Base-by-base conservation (phyloP, 2,113 vertebrate genomes). In the Onychostruthus taczanowskii region DNA sequence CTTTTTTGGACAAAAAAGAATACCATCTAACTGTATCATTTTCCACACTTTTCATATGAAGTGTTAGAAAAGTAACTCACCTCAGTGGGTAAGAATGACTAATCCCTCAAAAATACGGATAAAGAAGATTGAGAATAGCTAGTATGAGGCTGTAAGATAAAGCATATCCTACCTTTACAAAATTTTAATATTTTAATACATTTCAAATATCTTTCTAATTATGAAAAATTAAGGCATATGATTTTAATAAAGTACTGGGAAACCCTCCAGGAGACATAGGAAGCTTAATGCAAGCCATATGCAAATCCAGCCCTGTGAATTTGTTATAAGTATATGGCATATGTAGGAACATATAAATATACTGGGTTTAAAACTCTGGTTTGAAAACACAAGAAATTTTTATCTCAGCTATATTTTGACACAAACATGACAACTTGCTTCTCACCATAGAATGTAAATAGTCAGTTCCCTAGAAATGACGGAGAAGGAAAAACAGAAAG, bases 1-100 rank as follows among this genome's bases (percentile, higher is more conserved):
- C 18, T 64, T 78, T 76, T 93, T 84, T 80, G 44, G 72, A 85
- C 64, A 87, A 82, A 92, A 85, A 85, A 95, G 67, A 95, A 96
- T 66, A 95, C 33, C 78, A 85, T 80, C 84, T 84, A 83, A 53
- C 63, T 70, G 9, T 72, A 72, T 66, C 14, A 79, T 85, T 85
- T 94, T 90, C 55, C 68, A 76, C 41, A 56, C 15, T 88, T 80
- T 37, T 53, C 85, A 63, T 75, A 44, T 52, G 46, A 92, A 95
- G 74, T 79, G 11, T 61, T 91, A 86, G 52, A 89, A 96, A 93
- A 93, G 59, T 31, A 92, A 83, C 70, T 87, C 66, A 79, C 53
- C 52, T 87, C 72, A 69, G 52, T 56, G 76, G 27, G 61, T 77
- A 77, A 86, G 68, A 94, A 81, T 72, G 79, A 80, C 30, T 93